These are phyloP conservation scores for Eupithecia vulgata DNA, from an alignment of 2,888 invertebrate genomes.

Conservation along the genomic window DNA sequence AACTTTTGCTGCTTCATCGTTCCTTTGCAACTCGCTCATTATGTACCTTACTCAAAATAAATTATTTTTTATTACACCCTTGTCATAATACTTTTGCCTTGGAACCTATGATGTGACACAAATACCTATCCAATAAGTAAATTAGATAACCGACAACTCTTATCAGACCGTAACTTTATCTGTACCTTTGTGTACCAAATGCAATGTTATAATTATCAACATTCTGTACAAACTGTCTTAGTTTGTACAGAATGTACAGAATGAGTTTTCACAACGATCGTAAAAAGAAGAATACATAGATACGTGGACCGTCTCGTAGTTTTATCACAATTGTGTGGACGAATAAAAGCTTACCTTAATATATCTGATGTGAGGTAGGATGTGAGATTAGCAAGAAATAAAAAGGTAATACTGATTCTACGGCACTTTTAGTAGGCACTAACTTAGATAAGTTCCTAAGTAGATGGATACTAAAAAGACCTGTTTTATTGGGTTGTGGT, in stretches of 20 bases:
- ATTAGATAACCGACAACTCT: neutral
- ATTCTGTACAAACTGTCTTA: constrained; percentile 9
- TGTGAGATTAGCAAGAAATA: constrained; percentile 6
- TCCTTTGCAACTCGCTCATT: no score
- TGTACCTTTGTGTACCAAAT: constrained; percentile 32
- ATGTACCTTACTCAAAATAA: no score
- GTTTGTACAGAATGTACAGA: no score
- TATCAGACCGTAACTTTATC: neutral
- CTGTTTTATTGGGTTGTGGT: neutral
- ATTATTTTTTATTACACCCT: no score
- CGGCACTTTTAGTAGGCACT: neutral
- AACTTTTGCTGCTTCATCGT: no score
- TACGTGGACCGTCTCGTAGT: constrained; percentile 8
- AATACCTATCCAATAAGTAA: neutral
- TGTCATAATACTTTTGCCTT: no score
- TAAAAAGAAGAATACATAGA: constrained; percentile 24
- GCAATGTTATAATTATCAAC: constrained; percentile 27
- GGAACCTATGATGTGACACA: neutral
- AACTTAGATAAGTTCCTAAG: constrained; percentile 2
- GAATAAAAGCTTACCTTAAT: constrained; percentile 1
- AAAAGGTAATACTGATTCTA: constrained; percentile 1
- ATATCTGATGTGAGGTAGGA: neutral
- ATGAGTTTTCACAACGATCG: constrained; percentile 17
- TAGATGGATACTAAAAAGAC: neutral
- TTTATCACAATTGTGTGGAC: constrained; percentile 11